phyloP scores from a whole-genome alignment of 92 coral and sea anemone genomes.

The Zoanthus solanderi region DNA sequence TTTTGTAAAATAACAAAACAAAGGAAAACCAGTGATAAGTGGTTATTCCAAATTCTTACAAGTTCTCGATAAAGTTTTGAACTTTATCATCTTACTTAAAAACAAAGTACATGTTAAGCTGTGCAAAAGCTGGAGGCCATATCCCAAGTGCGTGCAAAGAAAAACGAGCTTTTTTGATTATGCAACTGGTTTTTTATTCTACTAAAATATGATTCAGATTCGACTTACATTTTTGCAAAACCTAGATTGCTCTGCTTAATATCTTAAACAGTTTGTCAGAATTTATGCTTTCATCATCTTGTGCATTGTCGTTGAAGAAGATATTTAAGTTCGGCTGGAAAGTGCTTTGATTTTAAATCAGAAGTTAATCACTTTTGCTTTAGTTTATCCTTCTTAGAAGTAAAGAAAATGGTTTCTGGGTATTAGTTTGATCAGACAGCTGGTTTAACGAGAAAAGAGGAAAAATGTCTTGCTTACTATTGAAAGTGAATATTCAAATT shows the following conservation, averaged over 20 bases:
- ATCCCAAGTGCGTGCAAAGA: not conserved
- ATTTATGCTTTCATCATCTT: not conserved
- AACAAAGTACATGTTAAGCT: not conserved
- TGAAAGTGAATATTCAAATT: not conserved
- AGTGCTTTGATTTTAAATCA: not conserved
- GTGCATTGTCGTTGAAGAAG: too few relatives aligned
- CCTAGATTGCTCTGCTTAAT: too few relatives aligned
- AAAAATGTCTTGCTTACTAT: not conserved
- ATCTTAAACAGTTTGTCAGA: not conserved
- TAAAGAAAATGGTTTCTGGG: not conserved
- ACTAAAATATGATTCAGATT: not conserved
- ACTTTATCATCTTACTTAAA: not conserved
- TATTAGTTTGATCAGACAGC: not conserved
- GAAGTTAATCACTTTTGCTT: not conserved
- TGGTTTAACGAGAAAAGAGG: not conserved
- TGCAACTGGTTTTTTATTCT: not conserved
- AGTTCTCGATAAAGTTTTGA: not conserved
- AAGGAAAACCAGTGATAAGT: not conserved
- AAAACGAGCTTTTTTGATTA: not conserved
- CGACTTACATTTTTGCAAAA: not conserved
- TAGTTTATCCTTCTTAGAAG: not conserved
- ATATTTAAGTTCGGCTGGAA: too few relatives aligned
- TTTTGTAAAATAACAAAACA: slow-evolving; percentile 32
- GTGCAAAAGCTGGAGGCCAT: not conserved
- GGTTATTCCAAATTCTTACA: not conserved